Evolutionary conservation across 2,797 vertebrate genomes (phyloP), one percentile per base, ranked within the genome.

Genomic region (Acanthiza pusilla): DNA sequence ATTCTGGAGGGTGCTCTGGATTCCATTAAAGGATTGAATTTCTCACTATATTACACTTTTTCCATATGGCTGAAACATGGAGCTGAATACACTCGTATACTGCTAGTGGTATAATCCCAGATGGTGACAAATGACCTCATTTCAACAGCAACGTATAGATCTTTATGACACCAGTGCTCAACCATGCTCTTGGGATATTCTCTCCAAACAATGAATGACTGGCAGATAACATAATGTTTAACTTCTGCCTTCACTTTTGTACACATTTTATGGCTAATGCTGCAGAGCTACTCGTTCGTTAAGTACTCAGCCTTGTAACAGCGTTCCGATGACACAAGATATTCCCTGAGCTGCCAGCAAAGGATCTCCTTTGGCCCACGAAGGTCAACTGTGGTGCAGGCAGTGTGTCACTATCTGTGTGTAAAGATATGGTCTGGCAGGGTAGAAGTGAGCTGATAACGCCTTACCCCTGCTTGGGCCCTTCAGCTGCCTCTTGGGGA

Each of bases 1-100:
- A 92, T 95, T 96, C 91, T 94, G 76, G 81, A 94, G 62, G 53
- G 84, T 87, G 72, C 63, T 93, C 97, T 97, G 97, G 92, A 94
- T 97, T 96, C 90, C 92, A 94, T 97, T 97, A 96, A 94, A 85
- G 73, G 90, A 91, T 94, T 93, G 70, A 74, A 94, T 97, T 96
- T 96, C 95, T 95, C 75, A 73, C 90, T 95, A 84, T 88, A 90
- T 91, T 91, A 93, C 80, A 94, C 91, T 94, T 94, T 96, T 96
- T 95, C 96, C 95, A 96, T 95, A 96, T 96, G 74, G 75, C 74
- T 94, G 90, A 89, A 96, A 96, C 70, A 79, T 92, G 73, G 94
- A 91, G 67, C 87, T 88, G 78, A 95, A 70, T 84, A 62, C 12
- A 21, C 47, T 89, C 45, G 0, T 80, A 42, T 62, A 92, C 36